Conservation (phyloP, 2,797 vertebrate species). For the Eleutherodactylus coqui region DNA sequence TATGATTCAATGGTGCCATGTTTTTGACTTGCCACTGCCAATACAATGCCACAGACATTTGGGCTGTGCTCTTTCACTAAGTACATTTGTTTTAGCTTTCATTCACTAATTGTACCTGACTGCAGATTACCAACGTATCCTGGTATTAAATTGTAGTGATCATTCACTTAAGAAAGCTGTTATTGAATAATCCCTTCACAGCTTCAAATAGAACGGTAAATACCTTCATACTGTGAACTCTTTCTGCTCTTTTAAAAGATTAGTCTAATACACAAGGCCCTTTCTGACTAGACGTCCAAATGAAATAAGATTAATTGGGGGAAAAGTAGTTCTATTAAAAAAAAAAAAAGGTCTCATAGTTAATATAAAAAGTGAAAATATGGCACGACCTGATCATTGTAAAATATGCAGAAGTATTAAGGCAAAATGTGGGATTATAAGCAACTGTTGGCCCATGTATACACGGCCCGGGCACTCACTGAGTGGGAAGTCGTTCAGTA, state of each 20-base stretch:
- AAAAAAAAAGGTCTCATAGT: background rate
- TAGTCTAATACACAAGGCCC: background rate
- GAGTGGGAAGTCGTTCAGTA: too few relatives aligned
- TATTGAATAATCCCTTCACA: slow-evolving; percentile 29
- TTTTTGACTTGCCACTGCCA: background rate
- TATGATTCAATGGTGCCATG: background rate
- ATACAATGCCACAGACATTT: background rate
- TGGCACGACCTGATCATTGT: too few relatives aligned
- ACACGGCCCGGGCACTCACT: too few relatives aligned
- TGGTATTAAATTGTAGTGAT: background rate
- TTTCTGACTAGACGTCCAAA: background rate
- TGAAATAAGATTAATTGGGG: background rate
- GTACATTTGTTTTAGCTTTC: background rate
- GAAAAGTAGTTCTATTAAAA: background rate
- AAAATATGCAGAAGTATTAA: too few relatives aligned
- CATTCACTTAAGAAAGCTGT: slow-evolving; percentile 13
- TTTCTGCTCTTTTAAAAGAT: background rate
- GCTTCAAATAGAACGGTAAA: slow-evolving; percentile 21
- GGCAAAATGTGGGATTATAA: too few relatives aligned
- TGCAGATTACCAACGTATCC: background rate
- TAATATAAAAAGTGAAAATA: too few relatives aligned
- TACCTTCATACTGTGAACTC: background rate
- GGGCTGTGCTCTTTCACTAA: background rate
- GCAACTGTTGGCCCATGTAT: too few relatives aligned
- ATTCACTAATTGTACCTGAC: background rate